Evolutionary conservation across 2,797 vertebrate species (phyloP).

Genomic region (Poeciliopsis paucimaculata): DNA sequence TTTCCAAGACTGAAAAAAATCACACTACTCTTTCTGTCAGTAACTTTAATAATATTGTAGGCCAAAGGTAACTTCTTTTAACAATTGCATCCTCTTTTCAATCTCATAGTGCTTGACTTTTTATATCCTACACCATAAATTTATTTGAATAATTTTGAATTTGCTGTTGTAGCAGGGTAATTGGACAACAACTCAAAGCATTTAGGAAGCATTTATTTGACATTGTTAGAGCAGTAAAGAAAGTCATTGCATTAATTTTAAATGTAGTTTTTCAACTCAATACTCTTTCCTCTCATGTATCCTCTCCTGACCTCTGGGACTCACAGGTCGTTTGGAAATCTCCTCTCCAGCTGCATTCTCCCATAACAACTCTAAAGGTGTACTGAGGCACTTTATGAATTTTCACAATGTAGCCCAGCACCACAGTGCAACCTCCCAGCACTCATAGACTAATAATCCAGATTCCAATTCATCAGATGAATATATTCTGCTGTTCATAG

Average conservation of each 20-base stretch:
- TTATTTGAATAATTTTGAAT: neutral
- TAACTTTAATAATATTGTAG: neutral
- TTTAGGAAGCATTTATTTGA: neutral
- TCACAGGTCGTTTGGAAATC: constrained; percentile 3
- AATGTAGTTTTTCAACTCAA: neutral
- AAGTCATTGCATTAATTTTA: neutral
- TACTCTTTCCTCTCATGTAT: neutral
- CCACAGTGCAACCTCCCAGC: constrained; percentile 9
- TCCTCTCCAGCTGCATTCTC: neutral
- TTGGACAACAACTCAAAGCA: neutral
- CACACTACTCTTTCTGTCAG: neutral
- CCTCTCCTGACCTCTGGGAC: neutral
- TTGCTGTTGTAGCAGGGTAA: neutral
- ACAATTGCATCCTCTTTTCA: neutral
- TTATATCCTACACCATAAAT: neutral
- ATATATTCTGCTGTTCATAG: constrained; percentile 12
- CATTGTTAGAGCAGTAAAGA: too few species aligned
- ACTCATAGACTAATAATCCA: constrained; percentile 17
- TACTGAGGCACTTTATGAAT: constrained; percentile 30
- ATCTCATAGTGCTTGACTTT: neutral
- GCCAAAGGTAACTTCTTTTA: neutral
- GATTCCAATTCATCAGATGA: neutral
- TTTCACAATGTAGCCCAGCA: constrained; percentile 16
- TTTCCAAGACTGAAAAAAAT: neutral
- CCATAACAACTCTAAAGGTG: constrained; percentile 3